These are phyloP conservation scores for Pristionchus exspectatus DNA, from an alignment of 2,888 invertebrate species.

Conservation along the genomic window DNA sequence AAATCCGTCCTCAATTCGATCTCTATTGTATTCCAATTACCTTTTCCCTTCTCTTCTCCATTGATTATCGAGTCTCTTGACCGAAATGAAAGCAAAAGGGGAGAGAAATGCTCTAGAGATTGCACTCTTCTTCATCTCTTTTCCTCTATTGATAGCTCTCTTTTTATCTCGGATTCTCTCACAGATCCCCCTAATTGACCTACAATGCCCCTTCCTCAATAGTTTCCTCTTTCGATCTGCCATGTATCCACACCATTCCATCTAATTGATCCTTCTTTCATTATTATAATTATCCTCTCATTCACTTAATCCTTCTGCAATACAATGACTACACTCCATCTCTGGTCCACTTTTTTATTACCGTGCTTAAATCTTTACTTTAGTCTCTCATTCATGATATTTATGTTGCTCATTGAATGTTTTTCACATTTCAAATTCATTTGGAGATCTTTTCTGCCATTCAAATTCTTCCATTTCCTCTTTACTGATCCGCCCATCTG, in stretches of 20 bases:
- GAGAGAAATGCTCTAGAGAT: conserved; percentile 22
- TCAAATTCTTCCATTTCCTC: neutral
- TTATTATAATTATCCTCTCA: conserved; percentile 28
- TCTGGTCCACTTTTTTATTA: neutral
- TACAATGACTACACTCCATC: neutral
- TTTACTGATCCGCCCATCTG: neutral
- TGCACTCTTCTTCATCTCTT: conserved; percentile 31
- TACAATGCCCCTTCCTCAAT: conserved; percentile 22
- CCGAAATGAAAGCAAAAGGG: conserved; percentile 51
- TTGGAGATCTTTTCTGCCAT: neutral
- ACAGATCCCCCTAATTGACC: conserved; percentile 28
- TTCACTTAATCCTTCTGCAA: conserved; percentile 8
- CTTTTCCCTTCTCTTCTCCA: conserved; percentile 13
- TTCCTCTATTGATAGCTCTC: conserved; percentile 45
- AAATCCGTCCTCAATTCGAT: conserved; percentile 29
- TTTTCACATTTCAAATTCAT: neutral
- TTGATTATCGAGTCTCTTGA: conserved; percentile 55
- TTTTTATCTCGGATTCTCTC: conserved; percentile 22
- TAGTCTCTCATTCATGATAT: neutral
- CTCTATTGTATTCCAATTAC: conserved; percentile 47
- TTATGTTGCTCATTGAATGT: neutral
- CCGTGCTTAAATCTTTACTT: neutral
- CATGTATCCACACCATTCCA: neutral
- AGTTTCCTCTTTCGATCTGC: conserved; percentile 1
- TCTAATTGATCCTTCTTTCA: conserved; percentile 41